A percentile compares a stretch with the other conserved stretches of the same genome.
phyloP scores from a whole-genome alignment of 2,797 vertebrate genomes.

The Takifugu ocellatus region DNA sequence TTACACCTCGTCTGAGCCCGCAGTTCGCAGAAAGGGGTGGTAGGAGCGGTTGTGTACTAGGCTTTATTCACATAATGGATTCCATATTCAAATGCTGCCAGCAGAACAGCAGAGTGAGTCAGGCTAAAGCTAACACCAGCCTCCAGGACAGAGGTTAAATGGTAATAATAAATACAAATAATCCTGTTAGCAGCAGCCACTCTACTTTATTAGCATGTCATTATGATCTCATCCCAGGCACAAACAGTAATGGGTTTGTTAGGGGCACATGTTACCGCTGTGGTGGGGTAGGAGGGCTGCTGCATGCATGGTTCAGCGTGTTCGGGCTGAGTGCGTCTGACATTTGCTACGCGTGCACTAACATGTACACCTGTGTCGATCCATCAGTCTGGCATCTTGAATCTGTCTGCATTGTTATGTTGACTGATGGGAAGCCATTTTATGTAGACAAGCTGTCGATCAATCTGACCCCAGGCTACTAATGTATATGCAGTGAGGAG shows the following conservation, averaged over 20 bases:
- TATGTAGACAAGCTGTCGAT: conserved; percentile 70
- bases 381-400: conserved; percentile 61
- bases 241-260: conserved; percentile 37
- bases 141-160: neutral
- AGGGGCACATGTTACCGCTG: conserved; percentile 43
- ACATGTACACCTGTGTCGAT: conserved; percentile 28
- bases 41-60: too few relatives aligned
- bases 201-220: conserved; percentile 32
- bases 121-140: neutral
- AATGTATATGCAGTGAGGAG: conserved; percentile 22
- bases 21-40: too few relatives aligned
- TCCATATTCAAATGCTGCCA: neutral
- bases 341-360: conserved; percentile 38
- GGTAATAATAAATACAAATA: conserved; percentile 36
- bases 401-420: conserved; percentile 51
- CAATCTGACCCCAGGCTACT: conserved; percentile 54
- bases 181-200: conserved; percentile 18
- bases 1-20: too few relatives aligned
- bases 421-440: conserved; percentile 56
- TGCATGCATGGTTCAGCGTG: conserved; percentile 8
- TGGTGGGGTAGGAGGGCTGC: conserved; percentile 2
- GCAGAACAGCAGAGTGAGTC: conserved; percentile 8
- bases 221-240: conserved; percentile 33
- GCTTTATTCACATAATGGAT: neutral
- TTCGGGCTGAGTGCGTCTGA: conserved; percentile 24